Conservation (phyloP, 1,140 invertebrate species). For the Zaprionus inermis region DNA sequence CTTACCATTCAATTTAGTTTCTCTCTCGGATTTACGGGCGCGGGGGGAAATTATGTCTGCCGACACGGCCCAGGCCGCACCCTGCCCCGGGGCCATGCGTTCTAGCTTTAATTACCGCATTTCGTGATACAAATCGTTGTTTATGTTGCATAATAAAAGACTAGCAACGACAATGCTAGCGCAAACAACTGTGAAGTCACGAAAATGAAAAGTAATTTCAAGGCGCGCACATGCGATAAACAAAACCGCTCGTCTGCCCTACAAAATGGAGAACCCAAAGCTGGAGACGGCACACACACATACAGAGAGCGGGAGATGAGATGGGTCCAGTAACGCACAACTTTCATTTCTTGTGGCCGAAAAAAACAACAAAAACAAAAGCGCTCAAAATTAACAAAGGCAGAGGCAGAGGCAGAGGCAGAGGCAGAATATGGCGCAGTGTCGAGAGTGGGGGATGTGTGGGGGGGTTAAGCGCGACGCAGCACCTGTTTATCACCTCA, state of each 20-base stretch:
- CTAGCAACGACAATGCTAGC: constrained; percentile 15
- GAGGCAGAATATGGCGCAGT: constrained; percentile 59
- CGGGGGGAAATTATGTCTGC: constrained; percentile 17
- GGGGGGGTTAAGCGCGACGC: constrained; percentile 52
- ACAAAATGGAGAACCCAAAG: constrained; percentile 23
- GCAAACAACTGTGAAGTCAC: constrained; percentile 60
- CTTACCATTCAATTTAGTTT: constrained; percentile 50
- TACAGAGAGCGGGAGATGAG: not conserved
- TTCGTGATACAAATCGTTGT: constrained; percentile 53
- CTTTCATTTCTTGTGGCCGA: constrained; percentile 78
- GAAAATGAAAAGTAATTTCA: constrained; percentile 81
- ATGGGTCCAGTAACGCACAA: constrained; percentile 54
- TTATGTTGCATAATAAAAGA: constrained; percentile 73
- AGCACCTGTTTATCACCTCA: constrained; percentile 79
- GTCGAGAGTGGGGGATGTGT: not conserved
- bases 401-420: constrained; percentile 26
- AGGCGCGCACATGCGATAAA: constrained; percentile 77
- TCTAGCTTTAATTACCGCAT: constrained; percentile 51
- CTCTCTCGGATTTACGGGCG: constrained; percentile 9
- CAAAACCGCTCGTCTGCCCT: constrained; percentile 35
- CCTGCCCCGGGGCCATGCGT: not conserved
- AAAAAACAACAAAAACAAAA: constrained; percentile 63
- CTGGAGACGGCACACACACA: constrained; percentile 47
- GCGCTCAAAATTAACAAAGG: constrained; percentile 68
- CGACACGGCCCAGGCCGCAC: not conserved